phyloP scores from a whole-genome alignment of 2,797 vertebrate genomes.

The Nothura maculosa region DNA sequence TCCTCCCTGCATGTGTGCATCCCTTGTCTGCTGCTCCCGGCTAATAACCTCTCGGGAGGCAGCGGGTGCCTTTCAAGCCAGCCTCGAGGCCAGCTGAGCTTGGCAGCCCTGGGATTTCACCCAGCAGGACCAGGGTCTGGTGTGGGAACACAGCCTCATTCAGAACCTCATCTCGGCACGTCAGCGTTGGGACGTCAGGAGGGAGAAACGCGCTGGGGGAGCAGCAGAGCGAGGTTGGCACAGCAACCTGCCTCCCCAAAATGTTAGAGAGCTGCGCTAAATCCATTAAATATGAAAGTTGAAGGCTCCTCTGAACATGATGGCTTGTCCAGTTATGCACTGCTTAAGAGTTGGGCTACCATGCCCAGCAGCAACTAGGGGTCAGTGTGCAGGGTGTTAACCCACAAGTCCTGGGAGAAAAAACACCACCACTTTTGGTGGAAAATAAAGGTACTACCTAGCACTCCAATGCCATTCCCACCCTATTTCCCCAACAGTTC shows the following conservation, averaged over 20 bases:
- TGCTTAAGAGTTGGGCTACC: neutral
- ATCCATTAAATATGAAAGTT: neutral
- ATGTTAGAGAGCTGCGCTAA: neutral
- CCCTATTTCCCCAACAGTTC: neutral
- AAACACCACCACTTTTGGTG: neutral
- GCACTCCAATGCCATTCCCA: neutral
- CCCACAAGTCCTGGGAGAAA: neutral
- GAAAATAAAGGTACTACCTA: neutral
- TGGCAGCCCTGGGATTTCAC: neutral
- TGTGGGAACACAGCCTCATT: conserved; percentile 31
- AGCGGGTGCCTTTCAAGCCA: neutral
- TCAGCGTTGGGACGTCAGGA: neutral
- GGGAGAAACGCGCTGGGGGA: neutral
- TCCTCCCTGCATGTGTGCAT: neutral
- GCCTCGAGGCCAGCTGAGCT: neutral
- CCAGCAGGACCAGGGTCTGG: rapidly evolving
- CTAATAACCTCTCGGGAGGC: neutral
- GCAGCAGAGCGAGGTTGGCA: neutral
- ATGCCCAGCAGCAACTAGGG: neutral
- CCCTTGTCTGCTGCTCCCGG: neutral
- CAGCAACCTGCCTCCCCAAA: neutral
- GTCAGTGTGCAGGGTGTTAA: neutral
- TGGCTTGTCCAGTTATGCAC: neutral
- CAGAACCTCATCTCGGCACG: neutral
- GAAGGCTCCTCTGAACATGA: neutral